A percentile compares a stretch with the other conserved stretches of the same genome.
These are phyloP conservation scores for Deroptyus accipitrinus DNA, from an alignment of 2,113 vertebrate genomes.

Conservation along the genomic window DNA sequence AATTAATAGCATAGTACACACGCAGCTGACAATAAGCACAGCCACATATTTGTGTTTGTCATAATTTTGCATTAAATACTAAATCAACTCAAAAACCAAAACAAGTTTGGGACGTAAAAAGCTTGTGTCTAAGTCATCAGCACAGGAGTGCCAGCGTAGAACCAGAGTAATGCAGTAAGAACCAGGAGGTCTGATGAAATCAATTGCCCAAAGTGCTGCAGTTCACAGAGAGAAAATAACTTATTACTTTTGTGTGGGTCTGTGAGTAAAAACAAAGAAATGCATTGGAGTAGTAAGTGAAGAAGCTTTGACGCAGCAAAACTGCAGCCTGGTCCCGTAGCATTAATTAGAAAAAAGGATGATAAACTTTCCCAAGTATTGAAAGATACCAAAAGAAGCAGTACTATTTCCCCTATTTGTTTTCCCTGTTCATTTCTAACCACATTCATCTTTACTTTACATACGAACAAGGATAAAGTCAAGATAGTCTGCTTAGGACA, in stretches of 20 bases:
- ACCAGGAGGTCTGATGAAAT: background rate
- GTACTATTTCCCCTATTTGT: background rate
- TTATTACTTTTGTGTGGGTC: background rate
- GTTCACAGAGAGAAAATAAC: background rate
- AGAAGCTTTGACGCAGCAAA: background rate
- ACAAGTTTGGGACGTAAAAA: background rate
- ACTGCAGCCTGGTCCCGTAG: background rate
- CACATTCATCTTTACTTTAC: background rate
- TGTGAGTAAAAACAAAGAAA: background rate
- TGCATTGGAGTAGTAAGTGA: background rate
- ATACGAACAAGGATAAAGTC: background rate
- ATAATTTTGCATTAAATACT: background rate
- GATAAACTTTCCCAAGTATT: background rate
- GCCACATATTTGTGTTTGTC: background rate
- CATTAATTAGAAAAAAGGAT: background rate
- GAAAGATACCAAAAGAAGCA: background rate
- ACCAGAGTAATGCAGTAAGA: background rate
- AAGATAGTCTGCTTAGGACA: background rate
- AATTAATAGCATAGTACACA: background rate
- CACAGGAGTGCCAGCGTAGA: background rate
- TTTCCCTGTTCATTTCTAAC: background rate
- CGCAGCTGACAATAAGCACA: background rate
- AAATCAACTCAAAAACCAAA: background rate
- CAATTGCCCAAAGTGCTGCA: background rate
- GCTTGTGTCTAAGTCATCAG: background rate